Base-by-base conservation (phyloP, 2,888 invertebrate genomes). In the Drosophila mimica region DNA sequence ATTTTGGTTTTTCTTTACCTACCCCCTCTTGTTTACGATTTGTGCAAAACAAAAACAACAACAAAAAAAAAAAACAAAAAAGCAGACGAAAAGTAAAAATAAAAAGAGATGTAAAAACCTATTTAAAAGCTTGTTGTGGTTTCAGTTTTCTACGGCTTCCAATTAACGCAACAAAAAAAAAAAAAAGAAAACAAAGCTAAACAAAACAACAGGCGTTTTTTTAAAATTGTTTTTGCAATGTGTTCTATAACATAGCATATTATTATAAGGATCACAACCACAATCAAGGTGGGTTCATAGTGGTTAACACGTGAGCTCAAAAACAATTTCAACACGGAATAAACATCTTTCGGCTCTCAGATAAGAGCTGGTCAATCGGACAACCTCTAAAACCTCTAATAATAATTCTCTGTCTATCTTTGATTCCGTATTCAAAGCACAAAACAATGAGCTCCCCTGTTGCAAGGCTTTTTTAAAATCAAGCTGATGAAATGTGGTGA, bases 81-180 rank as follows among this genome's bases (percentile, higher is more conserved):
- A 57, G 25, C 30, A 46, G 28, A 54, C 38, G 20, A 28, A 46
- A 54, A 31, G 11, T n/a, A 46, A 36, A 33, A 46, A 17, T 38
- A 8, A 46, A 52, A 20, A 36, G 17, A n/a, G 20, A 43, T n/a
- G 31, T 49, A 51, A 58, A 34, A 67, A 76, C 76, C 63, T 62
- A 59, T 67, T 76, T 65, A 58, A 61, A 79, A 70, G 73, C 76
- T 65, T 80, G 66, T 62, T 79, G 76, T 76, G 69, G 73, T 67
- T 59, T 65, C 49, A 62, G 62, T 74, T 79, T 76, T 70, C 74
- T 79, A 79, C 58, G 79, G 79, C 74, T 79, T 79, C 79, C 52
- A 64, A 70, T 64, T 70, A 73, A 66, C 80, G 52, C 66, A 61
- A 68, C 53, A 33, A 62, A 59, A 30, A 17, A 11, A 56, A 30